Percentiles rank a stretch among this genome's conserved stretches.
Evolutionary conservation across 2,888 invertebrate genomes (phyloP).

Genomic region (Anaspis maculata): DNA sequence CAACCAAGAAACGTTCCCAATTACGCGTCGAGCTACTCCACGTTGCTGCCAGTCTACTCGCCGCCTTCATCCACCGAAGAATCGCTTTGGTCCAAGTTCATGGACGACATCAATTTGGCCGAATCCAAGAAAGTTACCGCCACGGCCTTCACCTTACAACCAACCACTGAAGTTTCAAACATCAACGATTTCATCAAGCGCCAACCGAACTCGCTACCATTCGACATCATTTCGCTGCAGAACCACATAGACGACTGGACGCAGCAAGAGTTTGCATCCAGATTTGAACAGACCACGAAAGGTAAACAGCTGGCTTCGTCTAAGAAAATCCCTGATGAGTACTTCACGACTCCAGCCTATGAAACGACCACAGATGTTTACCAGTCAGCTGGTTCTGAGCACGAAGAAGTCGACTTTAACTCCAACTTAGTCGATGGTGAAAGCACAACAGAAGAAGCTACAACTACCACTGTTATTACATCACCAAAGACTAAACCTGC

Average conservation of each 20-base stretch:
- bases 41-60: slow-evolving; percentile 33
- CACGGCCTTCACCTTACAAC: slow-evolving; percentile 28
- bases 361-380: slow-evolving; percentile 21
- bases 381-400: slow-evolving; percentile 28
- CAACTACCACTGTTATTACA: slow-evolving; percentile 31
- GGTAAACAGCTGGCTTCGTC: slow-evolving; percentile 48
- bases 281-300: slow-evolving; percentile 35
- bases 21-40: slow-evolving; percentile 26
- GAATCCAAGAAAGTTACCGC: slow-evolving; percentile 43
- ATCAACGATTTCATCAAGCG: slow-evolving; percentile 45
- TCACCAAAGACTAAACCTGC: not conserved
- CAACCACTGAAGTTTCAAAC: slow-evolving; percentile 40
- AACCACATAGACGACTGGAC: slow-evolving; percentile 84
- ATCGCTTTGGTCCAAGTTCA: slow-evolving; percentile 35
- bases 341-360: slow-evolving; percentile 54
- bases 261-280: slow-evolving; percentile 59
- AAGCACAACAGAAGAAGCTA: slow-evolving; percentile 16
- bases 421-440: slow-evolving; percentile 30
- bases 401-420: slow-evolving; percentile 31
- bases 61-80: slow-evolving; percentile 30
- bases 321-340: slow-evolving; percentile 72
- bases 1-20: not conserved
- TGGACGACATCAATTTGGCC: slow-evolving; percentile 47
- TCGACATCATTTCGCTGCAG: slow-evolving; percentile 67
- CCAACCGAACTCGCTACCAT: slow-evolving; percentile 45